A percentile compares a stretch with the other conserved stretches of the same genome.
These are phyloP conservation scores for Leptinotarsa peninsularis DNA, from an alignment of 2,888 invertebrate species.

Conservation along the genomic window DNA sequence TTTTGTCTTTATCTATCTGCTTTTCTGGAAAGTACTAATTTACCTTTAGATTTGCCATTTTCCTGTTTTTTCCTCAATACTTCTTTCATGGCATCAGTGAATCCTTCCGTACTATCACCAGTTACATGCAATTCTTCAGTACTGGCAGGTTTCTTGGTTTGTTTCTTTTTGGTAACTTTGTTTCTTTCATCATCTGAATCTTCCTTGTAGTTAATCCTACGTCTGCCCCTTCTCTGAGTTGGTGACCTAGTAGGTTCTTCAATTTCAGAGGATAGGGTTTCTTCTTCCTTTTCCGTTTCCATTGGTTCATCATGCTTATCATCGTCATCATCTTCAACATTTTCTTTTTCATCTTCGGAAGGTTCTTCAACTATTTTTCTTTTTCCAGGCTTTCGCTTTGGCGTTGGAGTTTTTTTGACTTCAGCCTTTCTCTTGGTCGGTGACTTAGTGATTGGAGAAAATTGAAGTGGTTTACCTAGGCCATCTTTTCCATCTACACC, in stretches of 20 bases:
- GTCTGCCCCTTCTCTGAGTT: slow-evolving; percentile 10
- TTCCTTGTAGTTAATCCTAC: slow-evolving; percentile 26
- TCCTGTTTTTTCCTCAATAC: slow-evolving; percentile 42
- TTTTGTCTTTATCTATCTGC: no score
- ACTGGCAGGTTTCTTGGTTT: slow-evolving; percentile 24
- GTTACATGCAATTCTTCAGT: slow-evolving; percentile 28
- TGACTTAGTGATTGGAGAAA: slow-evolving; percentile 60
- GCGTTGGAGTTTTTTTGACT: slow-evolving; percentile 21
- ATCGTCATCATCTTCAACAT: slow-evolving; percentile 24
- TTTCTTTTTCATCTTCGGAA: slow-evolving; percentile 37
- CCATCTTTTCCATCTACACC: slow-evolving; percentile 74
- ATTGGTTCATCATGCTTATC: slow-evolving; percentile 14
- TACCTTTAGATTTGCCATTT: slow-evolving; percentile 38
- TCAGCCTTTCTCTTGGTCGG: slow-evolving; percentile 35
- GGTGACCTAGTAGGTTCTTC: slow-evolving; percentile 18
- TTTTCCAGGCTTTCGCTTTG: slow-evolving; percentile 35
- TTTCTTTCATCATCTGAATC: slow-evolving; percentile 17
- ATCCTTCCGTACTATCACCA: slow-evolving; percentile 35
- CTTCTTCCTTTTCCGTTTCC: slow-evolving; percentile 4
- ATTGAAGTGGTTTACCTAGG: slow-evolving; percentile 72
- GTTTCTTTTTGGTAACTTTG: slow-evolving; percentile 22
- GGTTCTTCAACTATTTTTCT: slow-evolving; percentile 32
- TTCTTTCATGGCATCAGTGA: slow-evolving; percentile 51
- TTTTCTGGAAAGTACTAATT: neutral
- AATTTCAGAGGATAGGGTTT: neutral